Conservation (phyloP, 2,797 vertebrate species). For the Strix occidentalis region DNA sequence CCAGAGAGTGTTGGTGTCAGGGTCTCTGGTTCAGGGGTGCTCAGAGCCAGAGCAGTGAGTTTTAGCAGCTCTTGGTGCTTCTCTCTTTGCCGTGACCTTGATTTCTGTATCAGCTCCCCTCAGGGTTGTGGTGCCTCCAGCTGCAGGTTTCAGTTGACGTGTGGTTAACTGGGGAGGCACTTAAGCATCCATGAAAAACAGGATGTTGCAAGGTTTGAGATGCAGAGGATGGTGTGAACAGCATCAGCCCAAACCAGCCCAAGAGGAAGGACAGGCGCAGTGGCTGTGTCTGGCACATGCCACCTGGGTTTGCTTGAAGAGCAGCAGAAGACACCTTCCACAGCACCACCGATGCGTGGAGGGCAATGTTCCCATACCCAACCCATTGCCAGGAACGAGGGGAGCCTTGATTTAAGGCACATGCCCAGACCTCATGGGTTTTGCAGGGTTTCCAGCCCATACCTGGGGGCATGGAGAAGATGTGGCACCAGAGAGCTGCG, state of each 20-base stretch:
- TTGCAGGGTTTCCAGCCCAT: not conserved
- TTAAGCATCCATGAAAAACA: not conserved
- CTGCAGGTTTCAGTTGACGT: not conserved
- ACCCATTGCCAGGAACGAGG: rapidly evolving
- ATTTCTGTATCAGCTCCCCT: not conserved
- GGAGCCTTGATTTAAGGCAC: not conserved
- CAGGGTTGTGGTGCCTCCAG: not conserved
- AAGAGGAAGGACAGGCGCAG: rapidly evolving
- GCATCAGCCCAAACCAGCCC: not conserved
- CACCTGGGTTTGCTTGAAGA: not conserved
- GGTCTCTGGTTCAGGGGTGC: not conserved
- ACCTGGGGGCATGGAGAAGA: not conserved
- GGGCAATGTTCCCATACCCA: not conserved
- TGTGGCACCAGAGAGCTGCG: not conserved
- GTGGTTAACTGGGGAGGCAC: not conserved
- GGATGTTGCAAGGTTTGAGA: not conserved
- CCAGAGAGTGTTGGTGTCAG: not conserved
- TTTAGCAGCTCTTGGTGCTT: not conserved
- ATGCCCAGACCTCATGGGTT: not conserved
- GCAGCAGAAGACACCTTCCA: not conserved
- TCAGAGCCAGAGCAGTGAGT: not conserved
- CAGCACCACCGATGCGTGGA: rapidly evolving
- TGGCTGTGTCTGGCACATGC: rapidly evolving
- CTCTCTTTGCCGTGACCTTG: not conserved
- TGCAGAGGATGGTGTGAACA: rapidly evolving